Conservation (phyloP, 2,888 invertebrate genomes). For the Neuroscelio doddi region DNA sequence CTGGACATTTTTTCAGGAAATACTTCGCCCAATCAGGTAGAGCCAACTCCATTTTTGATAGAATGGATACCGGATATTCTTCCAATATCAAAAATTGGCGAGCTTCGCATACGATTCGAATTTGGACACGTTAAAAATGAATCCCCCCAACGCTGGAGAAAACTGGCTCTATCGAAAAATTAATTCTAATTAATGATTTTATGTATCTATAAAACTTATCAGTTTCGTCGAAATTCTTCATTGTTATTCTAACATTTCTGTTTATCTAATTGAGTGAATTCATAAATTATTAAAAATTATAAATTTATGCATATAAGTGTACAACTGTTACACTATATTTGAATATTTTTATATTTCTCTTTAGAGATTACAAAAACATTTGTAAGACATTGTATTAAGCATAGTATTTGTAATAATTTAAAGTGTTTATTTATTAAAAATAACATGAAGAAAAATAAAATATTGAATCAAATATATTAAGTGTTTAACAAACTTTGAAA, state of each 20-base stretch:
- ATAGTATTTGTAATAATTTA: not conserved
- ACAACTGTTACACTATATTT: no score
- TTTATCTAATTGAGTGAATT: no score
- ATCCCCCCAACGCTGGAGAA: slow-evolving; percentile 59
- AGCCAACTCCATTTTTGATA: slow-evolving; percentile 80
- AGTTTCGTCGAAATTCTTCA: no score
- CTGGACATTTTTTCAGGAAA: slow-evolving; percentile 70
- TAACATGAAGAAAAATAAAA: not conserved
- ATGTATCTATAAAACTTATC: slow-evolving; percentile 3
- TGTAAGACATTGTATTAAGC: not conserved
- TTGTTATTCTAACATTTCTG: no score
- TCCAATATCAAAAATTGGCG: slow-evolving; percentile 80
- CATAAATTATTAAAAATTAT: no score
- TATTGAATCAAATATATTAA: not conserved
- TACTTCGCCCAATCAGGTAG: slow-evolving; percentile 74
- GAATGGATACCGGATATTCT: slow-evolving; percentile 86
- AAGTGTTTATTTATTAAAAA: not conserved
- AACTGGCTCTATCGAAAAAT: slow-evolving; percentile 58
- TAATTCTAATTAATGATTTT: slow-evolving; percentile 37
- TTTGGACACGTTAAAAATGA: slow-evolving; percentile 79
- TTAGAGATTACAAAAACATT: not conserved
- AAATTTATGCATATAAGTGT: no score
- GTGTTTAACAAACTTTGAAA: no score
- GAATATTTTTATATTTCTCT: slow-evolving; percentile 3
- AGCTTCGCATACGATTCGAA: slow-evolving; percentile 81